Evolutionary conservation across 2,888 invertebrate species (phyloP).

Genomic region (Folsomia manolachei): DNA sequence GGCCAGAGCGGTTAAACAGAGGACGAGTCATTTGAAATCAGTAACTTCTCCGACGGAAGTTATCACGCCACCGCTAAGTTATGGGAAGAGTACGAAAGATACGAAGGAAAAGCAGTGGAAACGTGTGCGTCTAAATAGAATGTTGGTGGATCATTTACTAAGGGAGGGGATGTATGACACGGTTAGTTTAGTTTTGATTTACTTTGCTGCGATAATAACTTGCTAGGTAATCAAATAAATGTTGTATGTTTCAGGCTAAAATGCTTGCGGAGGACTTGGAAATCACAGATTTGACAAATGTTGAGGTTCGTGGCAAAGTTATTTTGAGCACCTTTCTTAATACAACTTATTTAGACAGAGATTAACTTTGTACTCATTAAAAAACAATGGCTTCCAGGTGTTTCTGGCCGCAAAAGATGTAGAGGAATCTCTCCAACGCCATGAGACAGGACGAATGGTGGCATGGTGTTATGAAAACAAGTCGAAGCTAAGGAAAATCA

Average conservation of each 20-base stretch:
- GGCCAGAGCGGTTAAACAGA: constrained; percentile 83
- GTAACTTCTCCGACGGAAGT: constrained; percentile 56
- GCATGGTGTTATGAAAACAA: constrained; percentile 96
- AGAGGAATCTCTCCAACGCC: constrained; percentile 75
- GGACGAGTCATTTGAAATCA: constrained; percentile 87
- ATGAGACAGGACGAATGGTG: constrained; percentile 83
- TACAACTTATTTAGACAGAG: not conserved
- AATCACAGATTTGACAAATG: constrained; percentile 85
- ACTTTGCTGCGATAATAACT: too few relatives aligned
- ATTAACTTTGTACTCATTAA: not conserved
- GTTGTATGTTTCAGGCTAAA: too few relatives aligned
- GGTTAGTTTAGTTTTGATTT: too few relatives aligned
- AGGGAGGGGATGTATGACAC: constrained; percentile 93
- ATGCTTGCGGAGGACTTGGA: constrained; percentile 77
- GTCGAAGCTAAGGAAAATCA: constrained; percentile 87
- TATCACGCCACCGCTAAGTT: constrained; percentile 47
- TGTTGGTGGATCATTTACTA: constrained; percentile 94
- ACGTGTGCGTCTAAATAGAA: constrained; percentile 82
- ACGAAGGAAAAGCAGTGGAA: constrained; percentile 72
- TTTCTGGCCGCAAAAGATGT: constrained; percentile 61
- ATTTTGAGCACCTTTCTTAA: not conserved
- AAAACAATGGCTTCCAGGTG: constrained; percentile 49
- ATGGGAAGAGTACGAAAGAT: constrained; percentile 7
- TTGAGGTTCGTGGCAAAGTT: constrained; percentile 57
- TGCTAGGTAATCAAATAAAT: too few relatives aligned